A percentile compares a stretch with the other conserved stretches of the same genome.
Conservation (phyloP, 2,113 vertebrate species). For the Microcebus griseorufus region DNA sequence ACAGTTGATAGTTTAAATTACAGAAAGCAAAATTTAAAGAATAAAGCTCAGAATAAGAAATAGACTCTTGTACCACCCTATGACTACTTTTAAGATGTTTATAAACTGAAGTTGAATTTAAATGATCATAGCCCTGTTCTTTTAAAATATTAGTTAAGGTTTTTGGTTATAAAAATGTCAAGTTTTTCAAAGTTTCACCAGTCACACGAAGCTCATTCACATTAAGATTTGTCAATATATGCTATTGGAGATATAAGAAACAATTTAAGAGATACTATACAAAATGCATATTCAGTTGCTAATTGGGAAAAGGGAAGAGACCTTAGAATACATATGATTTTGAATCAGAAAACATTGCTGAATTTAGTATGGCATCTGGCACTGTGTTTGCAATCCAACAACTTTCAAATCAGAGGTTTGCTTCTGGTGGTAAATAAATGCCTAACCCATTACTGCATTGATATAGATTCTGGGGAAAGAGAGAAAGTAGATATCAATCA, state of each 20-base stretch:
- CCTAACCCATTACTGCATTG: neutral
- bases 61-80: neutral
- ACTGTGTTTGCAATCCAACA: neutral
- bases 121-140: neutral
- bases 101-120: slow-evolving; percentile 50
- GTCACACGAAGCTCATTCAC: neutral
- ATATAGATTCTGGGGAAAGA: neutral
- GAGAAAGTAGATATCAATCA: slow-evolving; percentile 43
- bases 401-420: neutral
- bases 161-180: slow-evolving; percentile 17
- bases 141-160: neutral
- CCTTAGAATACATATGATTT: neutral
- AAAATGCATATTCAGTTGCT: neutral
- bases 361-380: slow-evolving; percentile 16
- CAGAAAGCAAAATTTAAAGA: slow-evolving; percentile 6
- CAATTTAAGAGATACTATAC: neutral
- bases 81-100: slow-evolving; percentile 12
- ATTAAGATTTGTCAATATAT: neutral
- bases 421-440: neutral
- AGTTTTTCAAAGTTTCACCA: slow-evolving; percentile 8
- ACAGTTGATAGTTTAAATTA: slow-evolving; percentile 30
- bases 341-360: neutral
- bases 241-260: neutral
- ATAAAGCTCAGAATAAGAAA: slow-evolving; percentile 40
- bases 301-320: neutral